These are phyloP conservation scores for Sminthurinus aureus DNA, from an alignment of 2,888 invertebrate genomes.

Conservation along the genomic window DNA sequence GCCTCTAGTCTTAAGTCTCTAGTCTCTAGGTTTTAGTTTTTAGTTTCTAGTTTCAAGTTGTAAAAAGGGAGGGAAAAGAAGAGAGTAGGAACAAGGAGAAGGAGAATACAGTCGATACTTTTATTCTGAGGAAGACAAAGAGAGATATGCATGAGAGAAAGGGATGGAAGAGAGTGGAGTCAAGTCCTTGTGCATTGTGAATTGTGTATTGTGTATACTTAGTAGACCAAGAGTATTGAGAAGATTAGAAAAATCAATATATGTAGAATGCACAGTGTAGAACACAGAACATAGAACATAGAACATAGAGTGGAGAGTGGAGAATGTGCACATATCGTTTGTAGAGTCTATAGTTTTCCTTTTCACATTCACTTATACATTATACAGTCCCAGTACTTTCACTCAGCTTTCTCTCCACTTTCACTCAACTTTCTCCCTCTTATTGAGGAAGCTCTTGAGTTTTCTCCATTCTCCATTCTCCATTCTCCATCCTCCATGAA, in stretches of 20 bases:
- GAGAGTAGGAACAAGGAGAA: neutral
- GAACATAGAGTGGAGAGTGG: too few species aligned
- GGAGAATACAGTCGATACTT: constrained; percentile 14
- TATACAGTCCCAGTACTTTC: neutral
- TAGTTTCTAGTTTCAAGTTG: neutral
- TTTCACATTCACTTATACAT: neutral
- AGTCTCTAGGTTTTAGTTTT: neutral
- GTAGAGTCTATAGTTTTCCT: neutral
- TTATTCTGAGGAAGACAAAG: constrained; percentile 18
- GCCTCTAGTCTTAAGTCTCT: too few species aligned
- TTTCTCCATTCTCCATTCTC: too few species aligned
- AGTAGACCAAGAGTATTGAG: constrained; percentile 20
- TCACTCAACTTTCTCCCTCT: neutral
- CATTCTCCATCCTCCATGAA: too few species aligned
- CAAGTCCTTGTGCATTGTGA: too few species aligned
- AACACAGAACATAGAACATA: too few species aligned
- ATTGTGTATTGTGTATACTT: too few species aligned
- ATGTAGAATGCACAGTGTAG: too few species aligned
- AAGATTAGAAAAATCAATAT: constrained; percentile 37
- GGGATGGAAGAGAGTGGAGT: too few species aligned
- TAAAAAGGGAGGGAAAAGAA: neutral
- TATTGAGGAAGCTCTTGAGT: too few species aligned
- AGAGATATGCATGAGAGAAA: neutral
- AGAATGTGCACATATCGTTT: neutral
- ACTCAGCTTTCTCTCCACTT: neutral